phyloP scores from a whole-genome alignment of 2,113 vertebrate genomes.

The Crotalus viridis region DNA sequence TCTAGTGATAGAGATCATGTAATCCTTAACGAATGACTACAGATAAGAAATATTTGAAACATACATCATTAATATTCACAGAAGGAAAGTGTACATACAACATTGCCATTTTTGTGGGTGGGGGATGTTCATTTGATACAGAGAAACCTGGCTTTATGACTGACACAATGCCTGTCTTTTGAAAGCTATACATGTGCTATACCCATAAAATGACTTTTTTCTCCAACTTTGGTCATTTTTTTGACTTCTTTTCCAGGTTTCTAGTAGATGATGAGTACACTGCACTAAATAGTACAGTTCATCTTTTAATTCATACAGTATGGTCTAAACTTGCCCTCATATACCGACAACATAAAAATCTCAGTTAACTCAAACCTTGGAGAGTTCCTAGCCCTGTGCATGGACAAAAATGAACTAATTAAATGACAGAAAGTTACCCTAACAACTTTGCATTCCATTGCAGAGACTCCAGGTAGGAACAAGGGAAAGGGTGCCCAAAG shows the following conservation, averaged over 20 bases:
- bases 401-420: neutral
- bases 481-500: neutral
- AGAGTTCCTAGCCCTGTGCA: neutral
- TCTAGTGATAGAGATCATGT: conserved; percentile 84
- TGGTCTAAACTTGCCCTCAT: neutral
- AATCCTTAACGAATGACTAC: conserved; percentile 85
- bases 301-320: neutral
- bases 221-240: too few species aligned
- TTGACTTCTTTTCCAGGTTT: neutral
- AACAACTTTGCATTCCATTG: neutral
- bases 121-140: neutral
- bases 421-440: neutral
- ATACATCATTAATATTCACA: neutral
- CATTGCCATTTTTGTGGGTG: neutral
- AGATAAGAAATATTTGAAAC: conserved; percentile 37
- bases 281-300: neutral
- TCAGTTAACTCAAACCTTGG: neutral
- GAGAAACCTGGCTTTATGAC: neutral
- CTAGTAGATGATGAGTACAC: neutral
- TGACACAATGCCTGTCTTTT: neutral
- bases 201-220: neutral
- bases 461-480: neutral
- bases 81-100: neutral
- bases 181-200: neutral
- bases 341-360: neutral